A percentile compares a stretch with the other conserved stretches of the same genome.
Evolutionary conservation across 2,113 vertebrate species (phyloP).

Genomic region (Siniperca chuatsi): DNA sequence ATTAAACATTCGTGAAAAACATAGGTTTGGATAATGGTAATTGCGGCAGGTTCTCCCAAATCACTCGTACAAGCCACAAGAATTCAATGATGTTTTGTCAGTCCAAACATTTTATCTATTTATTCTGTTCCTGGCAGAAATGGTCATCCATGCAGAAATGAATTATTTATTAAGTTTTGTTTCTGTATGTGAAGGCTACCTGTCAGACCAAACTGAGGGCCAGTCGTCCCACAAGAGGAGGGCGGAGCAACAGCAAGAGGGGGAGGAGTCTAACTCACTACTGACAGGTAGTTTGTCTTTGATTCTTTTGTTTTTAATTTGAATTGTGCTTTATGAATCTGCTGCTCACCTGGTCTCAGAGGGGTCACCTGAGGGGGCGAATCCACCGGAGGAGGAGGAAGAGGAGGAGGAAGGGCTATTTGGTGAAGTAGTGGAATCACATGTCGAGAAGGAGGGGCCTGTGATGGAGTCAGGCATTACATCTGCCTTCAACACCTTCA

Average conservation of each 20-base stretch:
- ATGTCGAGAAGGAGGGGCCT: accelerated
- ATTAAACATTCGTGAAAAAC: no score
- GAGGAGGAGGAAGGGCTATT: not conserved
- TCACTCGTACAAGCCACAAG: no score
- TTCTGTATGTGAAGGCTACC: conserved; percentile 47
- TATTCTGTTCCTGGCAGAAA: no score
- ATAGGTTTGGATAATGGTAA: no score
- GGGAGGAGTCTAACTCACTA: not conserved
- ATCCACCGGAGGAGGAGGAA: not conserved
- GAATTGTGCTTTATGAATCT: not conserved
- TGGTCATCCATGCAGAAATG: no score
- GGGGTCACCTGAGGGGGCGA: not conserved
- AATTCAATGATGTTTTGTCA: no score
- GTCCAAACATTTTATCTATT: no score
- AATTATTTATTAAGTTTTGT: not conserved
- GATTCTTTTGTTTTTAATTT: not conserved
- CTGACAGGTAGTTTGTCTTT: not conserved
- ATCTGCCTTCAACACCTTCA: conserved; percentile 85
- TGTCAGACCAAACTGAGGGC: conserved; percentile 48
- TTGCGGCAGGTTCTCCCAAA: no score
- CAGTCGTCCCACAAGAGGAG: not conserved
- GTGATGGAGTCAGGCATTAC: conserved; percentile 66
- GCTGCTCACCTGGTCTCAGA: conserved; percentile 28
- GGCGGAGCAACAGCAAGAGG: not conserved
- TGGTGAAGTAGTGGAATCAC: accelerated